phyloP scores from a whole-genome alignment of 2,888 invertebrate species.

The Cordilura impudica region DNA sequence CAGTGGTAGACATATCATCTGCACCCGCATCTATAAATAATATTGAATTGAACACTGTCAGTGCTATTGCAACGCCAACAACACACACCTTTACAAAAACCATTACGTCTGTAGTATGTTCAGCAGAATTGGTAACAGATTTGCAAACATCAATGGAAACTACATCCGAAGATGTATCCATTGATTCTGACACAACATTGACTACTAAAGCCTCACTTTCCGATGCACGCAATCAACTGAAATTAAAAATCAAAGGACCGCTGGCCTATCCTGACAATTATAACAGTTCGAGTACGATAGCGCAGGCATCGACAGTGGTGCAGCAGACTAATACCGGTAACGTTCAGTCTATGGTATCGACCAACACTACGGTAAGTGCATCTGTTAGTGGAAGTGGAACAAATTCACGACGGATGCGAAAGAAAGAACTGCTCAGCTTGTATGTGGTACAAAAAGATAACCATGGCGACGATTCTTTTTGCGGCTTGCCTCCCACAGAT shows the following conservation, averaged over 20 bases:
- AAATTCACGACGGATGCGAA: constrained; percentile 90
- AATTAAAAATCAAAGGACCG: constrained; percentile 94
- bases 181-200: constrained; percentile 77
- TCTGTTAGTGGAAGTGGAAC: constrained; percentile 79
- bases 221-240: constrained; percentile 90
- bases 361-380: constrained; percentile 68
- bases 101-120: constrained; percentile 56
- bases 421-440: constrained; percentile 91
- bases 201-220: constrained; percentile 86
- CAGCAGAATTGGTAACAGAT: constrained; percentile 70
- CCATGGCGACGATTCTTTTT: constrained; percentile 87
- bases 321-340: constrained; percentile 66
- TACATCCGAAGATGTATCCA: constrained; percentile 78
- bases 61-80: not conserved
- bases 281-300: constrained; percentile 71
- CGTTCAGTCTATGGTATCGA: constrained; percentile 69
- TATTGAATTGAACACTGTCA: constrained; percentile 31
- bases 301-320: constrained; percentile 65
- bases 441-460: constrained; percentile 90
- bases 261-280: constrained; percentile 87
- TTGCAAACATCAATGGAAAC: constrained; percentile 76
- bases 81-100: constrained; percentile 30
- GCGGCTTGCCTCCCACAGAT: constrained; percentile 79
- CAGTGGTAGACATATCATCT: constrained; percentile 40
- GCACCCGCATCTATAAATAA: constrained; percentile 19